Conservation (phyloP, 1,140 invertebrate genomes). For the Formica exsecta region DNA sequence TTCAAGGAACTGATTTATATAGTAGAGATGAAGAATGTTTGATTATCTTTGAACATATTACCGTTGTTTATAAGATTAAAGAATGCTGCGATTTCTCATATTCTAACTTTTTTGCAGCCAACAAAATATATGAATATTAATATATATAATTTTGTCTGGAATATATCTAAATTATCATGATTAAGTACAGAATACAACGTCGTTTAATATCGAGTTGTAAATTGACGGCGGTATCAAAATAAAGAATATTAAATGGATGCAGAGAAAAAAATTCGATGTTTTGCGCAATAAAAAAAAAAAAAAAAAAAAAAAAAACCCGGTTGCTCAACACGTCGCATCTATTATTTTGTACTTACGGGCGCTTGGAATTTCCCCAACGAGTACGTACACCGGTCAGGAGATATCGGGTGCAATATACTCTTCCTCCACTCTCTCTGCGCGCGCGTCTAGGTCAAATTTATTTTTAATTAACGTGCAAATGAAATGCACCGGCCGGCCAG, state of each 20-base stretch:
- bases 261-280: neutral
- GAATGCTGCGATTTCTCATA: neutral
- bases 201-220: neutral
- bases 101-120: neutral
- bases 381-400: neutral
- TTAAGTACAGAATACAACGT: neutral
- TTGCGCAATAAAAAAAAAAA: slow-evolving; percentile 25
- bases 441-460: slow-evolving; percentile 68
- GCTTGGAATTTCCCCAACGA: slow-evolving; percentile 3
- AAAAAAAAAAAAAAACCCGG: slow-evolving; percentile 34
- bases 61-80: neutral
- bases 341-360: slow-evolving; percentile 42
- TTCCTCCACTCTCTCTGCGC: slow-evolving; percentile 7
- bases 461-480: slow-evolving; percentile 81
- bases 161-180: neutral
- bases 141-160: neutral
- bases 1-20: neutral
- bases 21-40: neutral
- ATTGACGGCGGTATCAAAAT: neutral
- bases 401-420: slow-evolving; percentile 51
- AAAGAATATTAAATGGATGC: neutral
- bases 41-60: neutral
- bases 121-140: neutral
- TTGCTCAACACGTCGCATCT: neutral
- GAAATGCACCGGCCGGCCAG: slow-evolving; percentile 61